Conservation (phyloP, 1,140 invertebrate genomes). For the Ylistrum balloti region DNA sequence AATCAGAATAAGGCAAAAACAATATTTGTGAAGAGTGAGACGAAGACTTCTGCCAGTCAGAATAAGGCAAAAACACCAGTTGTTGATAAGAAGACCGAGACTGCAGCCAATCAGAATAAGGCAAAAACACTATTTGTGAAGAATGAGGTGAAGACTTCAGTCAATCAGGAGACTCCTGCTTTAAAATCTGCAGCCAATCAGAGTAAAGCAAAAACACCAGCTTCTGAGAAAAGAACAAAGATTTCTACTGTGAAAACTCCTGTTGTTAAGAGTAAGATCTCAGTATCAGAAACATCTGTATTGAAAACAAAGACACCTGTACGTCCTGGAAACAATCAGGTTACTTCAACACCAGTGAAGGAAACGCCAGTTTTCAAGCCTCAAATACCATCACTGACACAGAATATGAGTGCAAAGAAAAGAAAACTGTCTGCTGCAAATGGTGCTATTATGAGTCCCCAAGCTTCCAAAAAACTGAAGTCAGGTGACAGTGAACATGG, state of each 20-base stretch:
- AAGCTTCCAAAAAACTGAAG: not conserved
- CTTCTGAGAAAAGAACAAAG: not conserved
- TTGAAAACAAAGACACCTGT: not conserved
- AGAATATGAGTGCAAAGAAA: not conserved
- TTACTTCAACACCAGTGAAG: not conserved
- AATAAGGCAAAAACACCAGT: not conserved
- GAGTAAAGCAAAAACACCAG: not conserved
- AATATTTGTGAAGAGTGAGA: too few relatives aligned
- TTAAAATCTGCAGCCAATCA: not conserved
- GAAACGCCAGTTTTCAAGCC: not conserved
- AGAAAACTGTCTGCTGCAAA: not conserved
- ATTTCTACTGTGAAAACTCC: not conserved
- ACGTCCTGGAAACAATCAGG: not conserved
- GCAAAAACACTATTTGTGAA: not conserved
- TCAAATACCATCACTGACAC: not conserved
- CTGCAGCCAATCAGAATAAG: not conserved
- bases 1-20: not conserved
- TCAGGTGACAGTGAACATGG: not conserved
- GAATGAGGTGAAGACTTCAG: not conserved
- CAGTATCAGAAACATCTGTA: not conserved
- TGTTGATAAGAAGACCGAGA: not conserved
- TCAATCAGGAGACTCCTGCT: not conserved
- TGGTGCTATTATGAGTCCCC: not conserved
- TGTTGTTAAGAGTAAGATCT: slow-evolving; percentile 1
- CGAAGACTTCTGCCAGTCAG: not conserved